Evolutionary conservation across 92 coral and sea anemone species (phyloP), one percentile per base, ranked within the genome.

Genomic region (Metridium senile): DNA sequence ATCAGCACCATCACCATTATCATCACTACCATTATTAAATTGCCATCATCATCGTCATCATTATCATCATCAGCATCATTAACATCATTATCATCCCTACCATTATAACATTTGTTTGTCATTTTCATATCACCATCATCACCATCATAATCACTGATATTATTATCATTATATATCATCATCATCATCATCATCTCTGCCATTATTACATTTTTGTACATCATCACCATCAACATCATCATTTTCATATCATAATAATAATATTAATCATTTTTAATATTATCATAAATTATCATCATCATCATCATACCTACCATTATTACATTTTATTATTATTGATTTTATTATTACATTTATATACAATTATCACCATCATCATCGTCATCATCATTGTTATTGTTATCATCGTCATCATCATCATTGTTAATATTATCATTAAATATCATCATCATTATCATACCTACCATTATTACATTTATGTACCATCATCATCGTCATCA

Each of bases 31-130:
- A n/a, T n/a, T n/a, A n/a, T n/a, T 39, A 26, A 27, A 1, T 30
- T 26, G 1, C 1, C 25, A 17, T 21, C 30, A 4, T 1, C 33
- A 35, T 6, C 78, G n/a, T n/a, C n/a, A n/a, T n/a, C 17, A 45
- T 28, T 19, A 26, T n/a, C 17, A 33, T 34, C 22, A 73, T 56
- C 53, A 73, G 53, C 20, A 63, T 66, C 54, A 57, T 33, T 10
- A 73, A 58, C 54, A 62, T 31, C 26, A 73, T 39, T 13, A 39
- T 4, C 49, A 39, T 39, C 61, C n/a, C n/a, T n/a, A n/a, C n/a
- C n/a, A n/a, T n/a, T n/a, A n/a, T n/a, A n/a, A n/a, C n/a, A n/a
- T n/a, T n/a, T n/a, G n/a, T n/a, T n/a, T n/a, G 9, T 16, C 61
- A 54, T 54, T 54, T 20, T 54, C 13, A 9, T 9, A 54, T 10